Evolutionary conservation across 2,888 invertebrate genomes (phyloP).

Genomic region (Idaea dimidiata): DNA sequence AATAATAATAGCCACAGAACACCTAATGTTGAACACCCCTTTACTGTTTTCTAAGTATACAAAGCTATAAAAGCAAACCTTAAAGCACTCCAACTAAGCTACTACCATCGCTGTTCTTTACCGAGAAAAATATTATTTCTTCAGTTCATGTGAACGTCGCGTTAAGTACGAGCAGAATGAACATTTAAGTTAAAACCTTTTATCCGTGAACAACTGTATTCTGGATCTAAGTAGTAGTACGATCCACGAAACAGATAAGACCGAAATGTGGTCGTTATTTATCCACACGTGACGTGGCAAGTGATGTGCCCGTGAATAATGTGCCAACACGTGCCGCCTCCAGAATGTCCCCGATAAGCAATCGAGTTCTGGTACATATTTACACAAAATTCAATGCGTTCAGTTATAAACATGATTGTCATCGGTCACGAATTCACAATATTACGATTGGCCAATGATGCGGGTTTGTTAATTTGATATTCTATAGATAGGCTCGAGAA

Average conservation of each 20-base stretch:
- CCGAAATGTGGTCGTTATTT: conserved; percentile 12
- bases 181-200: not conserved
- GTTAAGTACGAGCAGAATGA: not conserved
- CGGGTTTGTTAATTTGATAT: no score
- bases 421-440: not conserved
- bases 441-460: not conserved
- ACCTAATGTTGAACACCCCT: not conserved
- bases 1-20: not conserved
- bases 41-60: not conserved
- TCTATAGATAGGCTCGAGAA: no score
- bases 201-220: not conserved
- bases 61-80: not conserved
- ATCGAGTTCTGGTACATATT: not conserved
- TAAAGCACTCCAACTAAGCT: not conserved
- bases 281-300: conserved; percentile 16
- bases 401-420: not conserved
- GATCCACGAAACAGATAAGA: not conserved
- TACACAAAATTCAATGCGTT: not conserved
- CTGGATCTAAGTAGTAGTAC: not conserved
- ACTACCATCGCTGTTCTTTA: not conserved
- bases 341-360: not conserved
- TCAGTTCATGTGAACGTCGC: not conserved
- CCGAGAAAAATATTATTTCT: not conserved
- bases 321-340: conserved; percentile 3
- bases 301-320: conserved; percentile 16